phyloP scores from a whole-genome alignment of 2,113 vertebrate species.

The Oryzias curvinotus region DNA sequence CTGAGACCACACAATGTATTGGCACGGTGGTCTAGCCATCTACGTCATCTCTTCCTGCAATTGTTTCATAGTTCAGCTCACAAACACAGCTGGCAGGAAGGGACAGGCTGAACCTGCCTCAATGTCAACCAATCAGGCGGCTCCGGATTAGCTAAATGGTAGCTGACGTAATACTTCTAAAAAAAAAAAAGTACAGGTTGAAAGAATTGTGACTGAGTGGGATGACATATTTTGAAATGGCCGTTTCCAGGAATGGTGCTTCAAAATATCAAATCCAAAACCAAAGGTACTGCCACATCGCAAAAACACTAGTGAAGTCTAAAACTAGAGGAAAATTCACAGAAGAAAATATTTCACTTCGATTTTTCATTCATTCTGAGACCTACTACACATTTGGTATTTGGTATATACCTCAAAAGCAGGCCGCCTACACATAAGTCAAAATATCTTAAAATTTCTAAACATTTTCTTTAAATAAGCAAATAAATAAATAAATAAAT shows the following conservation, averaged over 20 bases:
- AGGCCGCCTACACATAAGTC: no score
- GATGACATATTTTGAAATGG: neutral
- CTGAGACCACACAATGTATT: slow-evolving; percentile 55
- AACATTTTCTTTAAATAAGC: no score
- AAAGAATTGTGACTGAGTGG: neutral
- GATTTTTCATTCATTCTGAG: no score
- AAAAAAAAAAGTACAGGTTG: slow-evolving; percentile 6
- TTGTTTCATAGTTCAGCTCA: slow-evolving; percentile 53
- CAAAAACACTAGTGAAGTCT: neutral
- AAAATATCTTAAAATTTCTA: no score
- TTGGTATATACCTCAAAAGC: no score
- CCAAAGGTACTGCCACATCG: neutral
- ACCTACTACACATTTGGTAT: no score
- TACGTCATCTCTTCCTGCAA: slow-evolving; percentile 71
- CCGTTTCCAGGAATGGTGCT: neutral
- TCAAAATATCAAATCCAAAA: neutral
- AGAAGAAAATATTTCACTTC: no score
- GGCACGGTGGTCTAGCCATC: slow-evolving; percentile 32
- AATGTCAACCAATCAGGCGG: slow-evolving; percentile 47
- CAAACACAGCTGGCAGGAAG: slow-evolving; percentile 67
- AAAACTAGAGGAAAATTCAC: neutral
- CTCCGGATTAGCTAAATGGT: slow-evolving; percentile 12
- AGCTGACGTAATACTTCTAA: slow-evolving; percentile 46
- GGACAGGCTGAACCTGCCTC: slow-evolving; percentile 32
- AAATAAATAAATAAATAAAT: no score